Conservation (phyloP, 1,140 invertebrate genomes). For the Drosophila oshimai region DNA sequence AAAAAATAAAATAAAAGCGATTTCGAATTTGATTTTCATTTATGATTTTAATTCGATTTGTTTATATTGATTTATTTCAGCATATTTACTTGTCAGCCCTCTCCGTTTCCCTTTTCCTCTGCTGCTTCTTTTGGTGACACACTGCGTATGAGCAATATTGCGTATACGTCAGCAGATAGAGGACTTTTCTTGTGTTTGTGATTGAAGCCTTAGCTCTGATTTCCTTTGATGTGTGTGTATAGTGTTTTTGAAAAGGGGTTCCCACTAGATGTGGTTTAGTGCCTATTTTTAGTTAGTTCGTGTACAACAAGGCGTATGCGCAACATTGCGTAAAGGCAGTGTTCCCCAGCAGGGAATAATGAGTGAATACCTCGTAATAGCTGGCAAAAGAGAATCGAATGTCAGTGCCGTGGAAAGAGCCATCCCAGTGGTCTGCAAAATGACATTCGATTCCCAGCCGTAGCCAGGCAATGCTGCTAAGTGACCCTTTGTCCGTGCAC, state of each 20-base stretch:
- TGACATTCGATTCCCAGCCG: neutral
- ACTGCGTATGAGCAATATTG: slow-evolving; percentile 31
- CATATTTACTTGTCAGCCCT: slow-evolving; percentile 17
- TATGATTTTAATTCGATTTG: slow-evolving; percentile 50
- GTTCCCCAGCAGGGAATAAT: neutral
- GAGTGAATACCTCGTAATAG: neutral
- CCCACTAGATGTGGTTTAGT: neutral
- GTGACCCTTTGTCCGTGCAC: neutral
- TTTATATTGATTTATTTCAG: slow-evolving; percentile 38
- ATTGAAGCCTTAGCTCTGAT: no score
- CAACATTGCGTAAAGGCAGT: neutral
- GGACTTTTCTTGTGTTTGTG: neutral
- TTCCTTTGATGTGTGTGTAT: neutral
- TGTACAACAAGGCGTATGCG: neutral
- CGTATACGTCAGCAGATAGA: slow-evolving; percentile 12
- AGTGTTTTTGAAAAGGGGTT: neutral
- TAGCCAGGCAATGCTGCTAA: no score
- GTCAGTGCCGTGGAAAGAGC: neutral
- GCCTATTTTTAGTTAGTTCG: neutral
- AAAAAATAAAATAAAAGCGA: slow-evolving; percentile 30
- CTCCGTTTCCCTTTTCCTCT: neutral
- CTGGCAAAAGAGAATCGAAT: neutral
- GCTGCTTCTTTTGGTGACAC: neutral
- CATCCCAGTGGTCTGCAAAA: neutral
- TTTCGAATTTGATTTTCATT: slow-evolving; percentile 49